Percentiles rank a stretch among this genome's conserved stretches.
These are phyloP conservation scores for Isoperla grammatica DNA, from an alignment of 2,888 invertebrate species.

Conservation along the genomic window DNA sequence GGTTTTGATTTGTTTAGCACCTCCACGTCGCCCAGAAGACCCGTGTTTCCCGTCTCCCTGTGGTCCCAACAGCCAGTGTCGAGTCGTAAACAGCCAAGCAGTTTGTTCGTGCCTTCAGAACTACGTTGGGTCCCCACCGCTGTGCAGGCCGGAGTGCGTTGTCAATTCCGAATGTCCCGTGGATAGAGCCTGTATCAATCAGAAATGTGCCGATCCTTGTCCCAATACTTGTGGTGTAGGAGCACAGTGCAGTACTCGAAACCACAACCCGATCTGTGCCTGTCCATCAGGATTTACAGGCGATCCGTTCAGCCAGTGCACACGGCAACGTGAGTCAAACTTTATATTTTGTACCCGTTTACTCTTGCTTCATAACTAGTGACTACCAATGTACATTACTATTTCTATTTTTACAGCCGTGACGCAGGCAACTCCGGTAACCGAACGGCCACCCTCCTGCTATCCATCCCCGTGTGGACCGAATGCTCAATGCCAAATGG, in stretches of 20 bases:
- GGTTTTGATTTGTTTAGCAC: slow-evolving; percentile 37
- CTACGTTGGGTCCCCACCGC: slow-evolving; percentile 72
- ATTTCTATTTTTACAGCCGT: slow-evolving; percentile 33
- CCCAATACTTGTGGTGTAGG: slow-evolving; percentile 81
- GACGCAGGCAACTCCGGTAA: slow-evolving; percentile 40
- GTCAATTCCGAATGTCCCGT: slow-evolving; percentile 80
- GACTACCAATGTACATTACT: background rate
- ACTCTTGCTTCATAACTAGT: background rate
- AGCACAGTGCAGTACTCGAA: slow-evolving; percentile 74
- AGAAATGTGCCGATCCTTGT: slow-evolving; percentile 83
- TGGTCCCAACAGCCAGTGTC: slow-evolving; percentile 81
- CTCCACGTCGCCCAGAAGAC: slow-evolving; percentile 49
- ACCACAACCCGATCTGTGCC: slow-evolving; percentile 83
- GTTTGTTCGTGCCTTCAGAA: slow-evolving; percentile 79
- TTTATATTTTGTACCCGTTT: background rate
- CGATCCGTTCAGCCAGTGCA: slow-evolving; percentile 77
- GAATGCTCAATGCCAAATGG: slow-evolving; percentile 71
- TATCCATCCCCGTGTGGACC: slow-evolving; percentile 80
- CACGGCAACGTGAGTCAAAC: slow-evolving; percentile 55
- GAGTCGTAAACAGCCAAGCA: slow-evolving; percentile 70
- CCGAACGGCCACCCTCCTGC: slow-evolving; percentile 68
- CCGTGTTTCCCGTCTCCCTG: slow-evolving; percentile 82
- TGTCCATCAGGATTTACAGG: slow-evolving; percentile 81
- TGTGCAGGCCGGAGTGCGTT: slow-evolving; percentile 78
- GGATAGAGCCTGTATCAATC: slow-evolving; percentile 77